phyloP scores from a whole-genome alignment of 2,797 vertebrate genomes.

The Acipenser oxyrinchus region DNA sequence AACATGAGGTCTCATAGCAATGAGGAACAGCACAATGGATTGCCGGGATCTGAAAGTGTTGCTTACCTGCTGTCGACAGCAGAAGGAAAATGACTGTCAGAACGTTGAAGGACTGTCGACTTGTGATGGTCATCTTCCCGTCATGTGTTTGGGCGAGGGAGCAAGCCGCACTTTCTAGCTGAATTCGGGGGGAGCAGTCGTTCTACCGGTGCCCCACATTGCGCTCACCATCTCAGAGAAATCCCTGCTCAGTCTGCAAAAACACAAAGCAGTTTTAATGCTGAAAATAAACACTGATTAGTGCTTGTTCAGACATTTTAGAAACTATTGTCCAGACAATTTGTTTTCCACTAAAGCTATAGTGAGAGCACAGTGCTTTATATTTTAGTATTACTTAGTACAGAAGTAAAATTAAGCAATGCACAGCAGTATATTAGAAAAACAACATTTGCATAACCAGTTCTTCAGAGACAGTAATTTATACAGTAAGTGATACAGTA shows the following conservation, averaged over 20 bases:
- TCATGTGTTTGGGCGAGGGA: conserved; percentile 62
- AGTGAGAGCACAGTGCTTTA: no score
- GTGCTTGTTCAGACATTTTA: conserved; percentile 11
- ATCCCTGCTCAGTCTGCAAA: conserved; percentile 27
- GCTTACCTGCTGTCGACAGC: conserved; percentile 83
- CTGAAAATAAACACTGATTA: conserved; percentile 18
- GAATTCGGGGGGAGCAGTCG: conserved; percentile 32
- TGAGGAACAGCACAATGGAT: no score
- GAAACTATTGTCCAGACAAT: no score
- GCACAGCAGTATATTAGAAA: no score
- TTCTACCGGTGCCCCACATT: conserved; percentile 47
- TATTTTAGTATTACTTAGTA: no score
- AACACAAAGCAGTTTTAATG: conserved; percentile 8
- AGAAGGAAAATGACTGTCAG: conserved; percentile 77
- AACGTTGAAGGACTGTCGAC: conserved; percentile 79
- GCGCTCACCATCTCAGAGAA: conserved; percentile 33
- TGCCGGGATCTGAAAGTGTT: neutral
- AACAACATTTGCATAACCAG: no score
- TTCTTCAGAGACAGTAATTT: no score
- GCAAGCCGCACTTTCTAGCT: conserved; percentile 42
- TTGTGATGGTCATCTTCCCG: conserved; percentile 92
- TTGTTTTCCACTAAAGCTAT: no score
- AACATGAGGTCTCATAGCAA: no score
- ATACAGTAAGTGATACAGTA: no score
- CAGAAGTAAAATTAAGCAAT: no score